A percentile compares a stretch with the other conserved stretches of the same genome.
These are phyloP conservation scores for Calameuta pallipes DNA, from an alignment of 2,888 invertebrate species.

Conservation along the genomic window DNA sequence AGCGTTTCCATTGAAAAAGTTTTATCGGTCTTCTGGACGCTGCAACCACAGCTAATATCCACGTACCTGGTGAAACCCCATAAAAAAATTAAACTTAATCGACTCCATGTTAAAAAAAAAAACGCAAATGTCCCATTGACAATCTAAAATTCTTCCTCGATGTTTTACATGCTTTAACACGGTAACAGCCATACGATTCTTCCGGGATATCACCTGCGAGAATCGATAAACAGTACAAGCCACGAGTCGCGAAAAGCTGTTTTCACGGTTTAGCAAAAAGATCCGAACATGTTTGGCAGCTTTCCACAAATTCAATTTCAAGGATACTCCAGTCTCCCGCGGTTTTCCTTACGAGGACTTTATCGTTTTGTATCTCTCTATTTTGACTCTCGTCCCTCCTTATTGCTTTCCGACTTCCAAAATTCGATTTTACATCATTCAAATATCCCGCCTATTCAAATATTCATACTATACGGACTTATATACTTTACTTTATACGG, in stretches of 20 bases:
- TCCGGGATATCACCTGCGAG: not conserved
- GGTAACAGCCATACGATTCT: not conserved
- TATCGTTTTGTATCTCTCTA: not conserved
- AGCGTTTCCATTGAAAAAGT: constrained; percentile 30
- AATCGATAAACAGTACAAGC: not conserved
- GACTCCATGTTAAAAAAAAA: not conserved
- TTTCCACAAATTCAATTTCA: constrained; percentile 6
- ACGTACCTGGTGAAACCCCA: not conserved
- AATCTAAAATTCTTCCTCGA: not conserved
- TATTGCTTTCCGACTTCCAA: not conserved
- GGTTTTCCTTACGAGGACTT: not conserved
- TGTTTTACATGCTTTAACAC: not conserved
- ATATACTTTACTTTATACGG: too few species aligned
- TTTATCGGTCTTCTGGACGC: constrained; percentile 18
- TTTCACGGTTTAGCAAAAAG: not conserved
- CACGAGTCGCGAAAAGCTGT: not conserved
- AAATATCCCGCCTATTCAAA: not conserved
- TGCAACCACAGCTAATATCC: not conserved
- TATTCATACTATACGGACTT: not conserved
- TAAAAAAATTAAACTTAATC: not conserved
- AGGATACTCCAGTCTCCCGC: not conserved
- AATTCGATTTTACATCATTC: not conserved
- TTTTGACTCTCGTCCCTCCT: not conserved
- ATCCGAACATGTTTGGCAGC: not conserved
- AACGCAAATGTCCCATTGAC: not conserved